A percentile compares a stretch with the other conserved stretches of the same genome.
Conservation (phyloP, 1,140 invertebrate species). For the Drosophila melanica region DNA sequence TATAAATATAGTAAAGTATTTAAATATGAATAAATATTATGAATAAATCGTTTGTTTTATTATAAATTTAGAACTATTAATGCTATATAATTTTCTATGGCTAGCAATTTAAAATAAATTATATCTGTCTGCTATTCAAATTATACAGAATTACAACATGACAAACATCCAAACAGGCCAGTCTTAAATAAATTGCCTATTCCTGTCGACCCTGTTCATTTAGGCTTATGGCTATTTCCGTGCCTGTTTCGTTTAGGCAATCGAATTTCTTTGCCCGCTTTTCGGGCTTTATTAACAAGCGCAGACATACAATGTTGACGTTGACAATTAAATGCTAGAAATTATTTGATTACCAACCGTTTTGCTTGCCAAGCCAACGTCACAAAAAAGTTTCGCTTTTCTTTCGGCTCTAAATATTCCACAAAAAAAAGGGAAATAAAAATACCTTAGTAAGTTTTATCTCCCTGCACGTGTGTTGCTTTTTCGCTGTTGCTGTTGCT, state of each 20-base stretch:
- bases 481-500: constrained; percentile 18
- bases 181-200: background rate
- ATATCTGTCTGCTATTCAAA: background rate
- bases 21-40: too few species aligned
- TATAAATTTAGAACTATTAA: too few species aligned
- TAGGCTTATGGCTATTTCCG: constrained; percentile 57
- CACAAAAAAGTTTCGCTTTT: constrained; percentile 71
- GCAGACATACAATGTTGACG: constrained; percentile 40
- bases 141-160: background rate
- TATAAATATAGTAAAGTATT: too few species aligned
- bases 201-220: constrained; percentile 39
- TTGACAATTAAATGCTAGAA: constrained; percentile 74
- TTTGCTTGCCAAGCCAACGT: constrained; percentile 59
- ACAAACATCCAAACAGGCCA: background rate
- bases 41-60: too few species aligned
- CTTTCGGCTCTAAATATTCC: constrained; percentile 42
- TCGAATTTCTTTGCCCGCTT: constrained; percentile 50
- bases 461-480: constrained; percentile 44
- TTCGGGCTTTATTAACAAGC: background rate
- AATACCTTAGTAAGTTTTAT: constrained; percentile 34
- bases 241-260: constrained; percentile 46
- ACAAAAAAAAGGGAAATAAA: constrained; percentile 28
- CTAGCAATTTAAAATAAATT: background rate
- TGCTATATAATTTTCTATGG: background rate
- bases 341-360: constrained; percentile 77